phyloP scores from a whole-genome alignment of 2,888 invertebrate species.

The Folsomia manolachei region DNA sequence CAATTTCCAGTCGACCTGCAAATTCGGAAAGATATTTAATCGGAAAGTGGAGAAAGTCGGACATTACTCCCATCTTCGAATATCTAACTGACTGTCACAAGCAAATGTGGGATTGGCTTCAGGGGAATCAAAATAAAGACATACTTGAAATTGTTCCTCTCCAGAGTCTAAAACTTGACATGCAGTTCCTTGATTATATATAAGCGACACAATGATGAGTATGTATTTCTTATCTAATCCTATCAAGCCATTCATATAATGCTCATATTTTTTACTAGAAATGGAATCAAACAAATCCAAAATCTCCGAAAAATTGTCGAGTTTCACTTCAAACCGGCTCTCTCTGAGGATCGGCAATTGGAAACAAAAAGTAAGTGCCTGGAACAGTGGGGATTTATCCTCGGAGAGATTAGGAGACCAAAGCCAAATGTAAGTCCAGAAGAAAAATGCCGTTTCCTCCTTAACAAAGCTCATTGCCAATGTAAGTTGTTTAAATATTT shows the following conservation, averaged over 20 bases:
- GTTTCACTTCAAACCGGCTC: neutral
- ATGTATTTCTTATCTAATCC: too few relatives aligned
- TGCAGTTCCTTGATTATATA: neutral
- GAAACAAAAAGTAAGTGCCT: neutral
- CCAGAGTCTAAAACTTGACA: neutral
- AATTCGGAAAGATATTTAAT: conserved; percentile 78
- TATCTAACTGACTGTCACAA: neutral
- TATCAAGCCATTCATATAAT: too few relatives aligned
- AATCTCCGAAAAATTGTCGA: conserved; percentile 1
- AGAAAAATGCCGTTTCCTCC: neutral
- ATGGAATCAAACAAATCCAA: neutral
- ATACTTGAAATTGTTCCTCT: neutral
- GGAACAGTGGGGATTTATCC: neutral
- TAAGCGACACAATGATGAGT: neutral
- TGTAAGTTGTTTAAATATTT: neutral
- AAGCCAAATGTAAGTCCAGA: neutral
- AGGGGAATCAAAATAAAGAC: neutral
- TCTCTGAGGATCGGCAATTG: neutral
- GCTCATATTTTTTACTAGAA: too few relatives aligned
- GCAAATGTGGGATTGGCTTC: neutral
- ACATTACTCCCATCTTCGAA: neutral
- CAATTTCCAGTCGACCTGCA: conserved; percentile 93
- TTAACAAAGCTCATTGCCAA: neutral
- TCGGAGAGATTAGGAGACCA: neutral
- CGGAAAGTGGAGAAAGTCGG: conserved; percentile 56